phyloP scores from a whole-genome alignment of 2,888 invertebrate genomes.

The Drosophila dives region DNA sequence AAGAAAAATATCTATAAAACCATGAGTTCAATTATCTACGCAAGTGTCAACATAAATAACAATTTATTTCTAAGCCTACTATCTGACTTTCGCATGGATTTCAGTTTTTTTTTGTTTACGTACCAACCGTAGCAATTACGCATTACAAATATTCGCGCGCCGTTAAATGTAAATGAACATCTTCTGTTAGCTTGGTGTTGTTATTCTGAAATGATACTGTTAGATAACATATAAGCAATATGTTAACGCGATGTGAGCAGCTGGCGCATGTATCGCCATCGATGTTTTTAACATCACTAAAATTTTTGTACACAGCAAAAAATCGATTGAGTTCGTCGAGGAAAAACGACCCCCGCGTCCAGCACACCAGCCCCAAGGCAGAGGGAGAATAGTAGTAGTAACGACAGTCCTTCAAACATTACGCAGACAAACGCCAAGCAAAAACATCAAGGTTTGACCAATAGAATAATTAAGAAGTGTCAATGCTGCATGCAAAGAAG shows the following conservation, averaged over 20 bases:
- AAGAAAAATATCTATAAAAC: neutral
- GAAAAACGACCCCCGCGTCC: conserved; percentile 74
- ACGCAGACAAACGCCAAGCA: conserved; percentile 62
- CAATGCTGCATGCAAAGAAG: conserved; percentile 30
- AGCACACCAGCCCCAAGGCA: conserved; percentile 61
- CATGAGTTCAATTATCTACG: neutral
- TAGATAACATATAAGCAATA: conserved; percentile 8
- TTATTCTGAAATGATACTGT: conserved; percentile 13
- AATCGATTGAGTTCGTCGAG: conserved; percentile 66
- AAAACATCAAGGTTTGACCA: conserved; percentile 59
- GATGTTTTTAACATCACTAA: conserved; percentile 46
- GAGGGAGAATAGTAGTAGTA: conserved; percentile 76
- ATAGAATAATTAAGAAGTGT: conserved; percentile 33
- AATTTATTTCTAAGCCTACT: neutral
- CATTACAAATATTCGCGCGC: neutral
- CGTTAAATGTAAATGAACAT: neutral
- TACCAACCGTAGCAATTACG: neutral
- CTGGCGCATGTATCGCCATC: conserved; percentile 23
- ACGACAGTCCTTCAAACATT: conserved; percentile 77
- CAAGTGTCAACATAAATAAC: neutral
- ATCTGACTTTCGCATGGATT: neutral
- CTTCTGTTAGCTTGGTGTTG: neutral
- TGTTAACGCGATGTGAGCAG: conserved; percentile 34
- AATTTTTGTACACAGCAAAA: conserved; percentile 72
- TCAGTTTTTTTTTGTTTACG: neutral